phyloP scores from a whole-genome alignment of 1,140 invertebrate species.

The Cepaea nemoralis region DNA sequence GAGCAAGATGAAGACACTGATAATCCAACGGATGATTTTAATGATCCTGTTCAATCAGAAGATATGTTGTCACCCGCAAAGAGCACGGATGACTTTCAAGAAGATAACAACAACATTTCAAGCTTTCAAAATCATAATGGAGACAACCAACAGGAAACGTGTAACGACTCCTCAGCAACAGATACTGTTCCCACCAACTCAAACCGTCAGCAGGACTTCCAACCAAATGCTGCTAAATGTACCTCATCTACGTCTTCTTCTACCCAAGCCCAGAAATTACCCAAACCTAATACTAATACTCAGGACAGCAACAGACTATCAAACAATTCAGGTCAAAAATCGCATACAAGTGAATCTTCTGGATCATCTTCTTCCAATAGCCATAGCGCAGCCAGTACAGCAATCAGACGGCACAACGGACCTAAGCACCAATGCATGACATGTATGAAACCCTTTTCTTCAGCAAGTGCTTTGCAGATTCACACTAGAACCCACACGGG shows the following conservation, averaged over 20 bases:
- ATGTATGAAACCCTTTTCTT: constrained; percentile 97
- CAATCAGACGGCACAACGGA: constrained; percentile 34
- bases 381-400: not conserved
- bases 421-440: constrained; percentile 94
- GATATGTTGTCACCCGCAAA: constrained; percentile 1
- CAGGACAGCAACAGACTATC: not conserved
- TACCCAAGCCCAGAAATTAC: not conserved
- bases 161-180: not conserved
- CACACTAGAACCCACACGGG: constrained; percentile 98
- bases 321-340: not conserved
- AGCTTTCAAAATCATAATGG: constrained; percentile 38
- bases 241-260: too few relatives aligned
- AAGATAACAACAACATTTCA: constrained; percentile 41
- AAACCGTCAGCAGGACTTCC: too few relatives aligned
- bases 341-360: not conserved
- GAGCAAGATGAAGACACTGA: not conserved
- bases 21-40: not conserved
- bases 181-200: too few relatives aligned
- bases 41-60: not conserved
- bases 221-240: too few relatives aligned
- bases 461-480: constrained; percentile 93
- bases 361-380: not conserved
- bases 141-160: constrained; percentile 2
- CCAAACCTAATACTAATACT: too few relatives aligned
- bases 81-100: constrained; percentile 8